A percentile compares a stretch with the other conserved stretches of the same genome.
phyloP scores from a whole-genome alignment of 2,797 vertebrate species.

The Myoxocephalus aenaeus region DNA sequence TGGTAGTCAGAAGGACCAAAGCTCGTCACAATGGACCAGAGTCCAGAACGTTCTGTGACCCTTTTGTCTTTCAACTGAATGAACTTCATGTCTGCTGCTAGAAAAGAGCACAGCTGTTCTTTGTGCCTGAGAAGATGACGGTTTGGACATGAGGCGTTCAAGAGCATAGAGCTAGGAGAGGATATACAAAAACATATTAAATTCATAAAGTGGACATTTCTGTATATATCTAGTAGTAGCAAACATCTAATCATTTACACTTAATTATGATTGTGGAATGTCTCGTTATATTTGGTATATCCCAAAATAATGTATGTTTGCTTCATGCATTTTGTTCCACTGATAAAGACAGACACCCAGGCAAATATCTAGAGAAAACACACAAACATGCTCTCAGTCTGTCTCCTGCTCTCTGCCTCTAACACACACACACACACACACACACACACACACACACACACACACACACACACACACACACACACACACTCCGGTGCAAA shows the following conservation, averaged over 20 bases:
- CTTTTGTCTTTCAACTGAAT: slow-evolving; percentile 6
- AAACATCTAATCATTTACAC: slow-evolving; percentile 14
- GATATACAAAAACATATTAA: background rate
- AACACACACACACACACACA: slow-evolving; percentile 20
- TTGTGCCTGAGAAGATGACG: slow-evolving; percentile 6
- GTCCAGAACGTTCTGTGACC: background rate
- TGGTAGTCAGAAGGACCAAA: background rate
- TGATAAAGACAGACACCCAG: slow-evolving; percentile 58
- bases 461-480: slow-evolving; percentile 26
- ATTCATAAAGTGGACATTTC: slow-evolving; percentile 17
- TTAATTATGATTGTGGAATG: slow-evolving; percentile 2
- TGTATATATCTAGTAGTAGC: background rate
- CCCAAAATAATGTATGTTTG: slow-evolving; percentile 16
- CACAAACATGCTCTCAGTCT: slow-evolving; percentile 51
- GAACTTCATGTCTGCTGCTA: background rate
- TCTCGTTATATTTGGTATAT: slow-evolving; percentile 17
- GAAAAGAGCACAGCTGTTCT: background rate
- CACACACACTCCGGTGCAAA: slow-evolving; percentile 67
- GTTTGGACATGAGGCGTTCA: slow-evolving; percentile 29
- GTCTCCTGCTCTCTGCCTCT: slow-evolving; percentile 20
- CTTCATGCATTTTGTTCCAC: slow-evolving; percentile 39
- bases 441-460: slow-evolving; percentile 7
- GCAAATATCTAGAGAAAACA: slow-evolving; percentile 59
- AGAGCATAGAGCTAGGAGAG: slow-evolving; percentile 22
- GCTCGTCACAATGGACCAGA: background rate